Conservation (phyloP, 2,888 invertebrate species). For the Agrotis exclamationis region DNA sequence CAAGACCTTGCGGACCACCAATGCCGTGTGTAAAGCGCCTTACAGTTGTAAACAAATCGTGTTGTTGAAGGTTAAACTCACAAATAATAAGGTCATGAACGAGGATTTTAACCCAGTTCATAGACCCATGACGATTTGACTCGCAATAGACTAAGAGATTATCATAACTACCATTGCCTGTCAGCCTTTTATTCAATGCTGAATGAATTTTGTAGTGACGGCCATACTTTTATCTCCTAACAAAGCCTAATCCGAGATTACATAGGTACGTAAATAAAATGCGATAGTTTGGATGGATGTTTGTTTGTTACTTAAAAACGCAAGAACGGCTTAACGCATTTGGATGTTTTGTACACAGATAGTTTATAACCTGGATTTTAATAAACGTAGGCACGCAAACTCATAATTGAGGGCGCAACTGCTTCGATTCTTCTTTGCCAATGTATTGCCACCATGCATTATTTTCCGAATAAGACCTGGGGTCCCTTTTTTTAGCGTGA, state of each 20-base stretch:
- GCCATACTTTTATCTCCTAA: not conserved
- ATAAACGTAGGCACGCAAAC: too few relatives aligned
- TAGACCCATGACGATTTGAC: slow-evolving; percentile 40
- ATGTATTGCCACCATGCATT: not conserved
- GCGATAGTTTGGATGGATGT: too few relatives aligned
- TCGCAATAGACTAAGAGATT: slow-evolving; percentile 1
- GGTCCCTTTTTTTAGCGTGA: too few relatives aligned
- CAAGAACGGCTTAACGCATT: too few relatives aligned
- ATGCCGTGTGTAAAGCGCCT: too few relatives aligned
- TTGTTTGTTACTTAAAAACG: too few relatives aligned
- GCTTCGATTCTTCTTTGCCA: not conserved
- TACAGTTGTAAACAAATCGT: slow-evolving; percentile 40
- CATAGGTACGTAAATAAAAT: not conserved
- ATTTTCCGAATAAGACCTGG: too few relatives aligned
- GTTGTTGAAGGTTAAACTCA: slow-evolving; percentile 41
- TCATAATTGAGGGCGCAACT: too few relatives aligned
- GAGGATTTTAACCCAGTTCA: slow-evolving; percentile 36
- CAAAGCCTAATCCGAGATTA: not conserved
- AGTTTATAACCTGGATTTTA: too few relatives aligned
- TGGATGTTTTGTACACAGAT: too few relatives aligned
- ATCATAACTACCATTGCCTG: slow-evolving; percentile 2
- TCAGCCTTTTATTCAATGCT: not conserved
- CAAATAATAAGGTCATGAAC: slow-evolving; percentile 55
- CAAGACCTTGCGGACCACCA: too few relatives aligned
- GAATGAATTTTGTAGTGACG: not conserved